Evolutionary conservation across 2,113 vertebrate species (phyloP).

Genomic region (Heptranchias perlo): DNA sequence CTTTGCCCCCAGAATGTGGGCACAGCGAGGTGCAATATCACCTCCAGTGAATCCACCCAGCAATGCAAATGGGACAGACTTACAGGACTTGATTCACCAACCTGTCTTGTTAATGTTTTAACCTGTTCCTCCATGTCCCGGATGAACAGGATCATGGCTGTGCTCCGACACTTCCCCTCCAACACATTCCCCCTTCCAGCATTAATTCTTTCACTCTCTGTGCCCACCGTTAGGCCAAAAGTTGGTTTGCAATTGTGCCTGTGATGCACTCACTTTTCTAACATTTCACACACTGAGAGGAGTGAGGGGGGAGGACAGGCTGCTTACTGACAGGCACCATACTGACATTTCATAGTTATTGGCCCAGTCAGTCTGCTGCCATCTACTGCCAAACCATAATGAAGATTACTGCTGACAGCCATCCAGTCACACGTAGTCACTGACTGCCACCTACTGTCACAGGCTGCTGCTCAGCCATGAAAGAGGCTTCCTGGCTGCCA

Average conservation of each 20-base stretch:
- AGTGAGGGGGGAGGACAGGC: too few species aligned
- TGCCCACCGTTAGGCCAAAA: background rate
- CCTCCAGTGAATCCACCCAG: too few species aligned
- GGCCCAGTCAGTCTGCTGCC: background rate
- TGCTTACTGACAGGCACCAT: background rate
- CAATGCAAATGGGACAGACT: too few species aligned
- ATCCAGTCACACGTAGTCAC: too few species aligned
- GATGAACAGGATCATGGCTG: background rate
- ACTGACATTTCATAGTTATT: background rate
- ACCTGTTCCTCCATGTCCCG: background rate
- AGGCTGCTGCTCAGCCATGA: background rate
- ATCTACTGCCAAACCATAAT: background rate
- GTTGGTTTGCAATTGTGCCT: too few species aligned
- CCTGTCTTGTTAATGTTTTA: background rate
- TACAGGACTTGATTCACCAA: too few species aligned
- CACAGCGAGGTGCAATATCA: too few species aligned
- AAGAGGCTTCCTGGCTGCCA: background rate
- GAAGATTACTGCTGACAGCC: too few species aligned
- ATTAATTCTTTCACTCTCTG: background rate
- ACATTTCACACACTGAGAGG: background rate
- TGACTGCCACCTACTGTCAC: background rate
- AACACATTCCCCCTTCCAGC: background rate
- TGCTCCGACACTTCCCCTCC: background rate
- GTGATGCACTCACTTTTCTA: background rate
- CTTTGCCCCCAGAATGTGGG: too few species aligned